These are phyloP conservation scores for Cynodonichthys magdalenae DNA, from an alignment of 2,797 vertebrate genomes.

Conservation along the genomic window DNA sequence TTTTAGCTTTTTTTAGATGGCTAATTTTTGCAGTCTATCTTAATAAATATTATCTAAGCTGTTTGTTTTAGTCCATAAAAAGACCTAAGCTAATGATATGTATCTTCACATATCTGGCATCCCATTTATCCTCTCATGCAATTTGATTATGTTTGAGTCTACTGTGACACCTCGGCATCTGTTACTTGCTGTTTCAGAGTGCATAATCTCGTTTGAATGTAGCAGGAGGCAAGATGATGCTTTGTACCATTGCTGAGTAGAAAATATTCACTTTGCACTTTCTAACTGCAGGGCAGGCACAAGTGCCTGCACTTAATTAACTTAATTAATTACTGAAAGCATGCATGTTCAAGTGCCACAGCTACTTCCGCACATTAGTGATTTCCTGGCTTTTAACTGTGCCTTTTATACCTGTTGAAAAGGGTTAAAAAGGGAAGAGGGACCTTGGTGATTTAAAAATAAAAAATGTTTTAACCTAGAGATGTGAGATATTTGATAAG, in stretches of 20 bases:
- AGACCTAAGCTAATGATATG: not conserved
- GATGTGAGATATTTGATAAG: not conserved
- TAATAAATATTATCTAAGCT: no score
- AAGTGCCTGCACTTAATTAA: slow-evolving; percentile 60
- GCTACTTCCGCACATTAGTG: slow-evolving; percentile 28
- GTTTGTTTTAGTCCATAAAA: not conserved
- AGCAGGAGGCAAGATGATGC: slow-evolving; percentile 8
- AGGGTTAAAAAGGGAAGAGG: slow-evolving; percentile 9
- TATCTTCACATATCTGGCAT: slow-evolving; percentile 1
- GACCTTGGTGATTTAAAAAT: not conserved
- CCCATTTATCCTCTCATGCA: slow-evolving; percentile 23
- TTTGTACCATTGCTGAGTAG: slow-evolving; percentile 19
- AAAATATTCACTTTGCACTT: slow-evolving; percentile 42
- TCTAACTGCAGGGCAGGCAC: slow-evolving; percentile 41
- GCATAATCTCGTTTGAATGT: not conserved
- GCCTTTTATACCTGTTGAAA: slow-evolving; percentile 28
- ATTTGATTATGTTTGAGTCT: slow-evolving; percentile 27
- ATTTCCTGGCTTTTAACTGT: slow-evolving; percentile 33
- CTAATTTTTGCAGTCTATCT: no score
- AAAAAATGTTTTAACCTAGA: not conserved
- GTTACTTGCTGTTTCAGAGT: slow-evolving; percentile 17
- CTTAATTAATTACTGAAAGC: slow-evolving; percentile 58
- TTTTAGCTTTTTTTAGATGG: no score
- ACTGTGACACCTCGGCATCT: slow-evolving; percentile 9
- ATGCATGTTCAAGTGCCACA: slow-evolving; percentile 47